Percentiles rank a stretch among this genome's conserved stretches.
phyloP scores from a whole-genome alignment of 2,113 vertebrate species.

The Craseonycteris thonglongyai region DNA sequence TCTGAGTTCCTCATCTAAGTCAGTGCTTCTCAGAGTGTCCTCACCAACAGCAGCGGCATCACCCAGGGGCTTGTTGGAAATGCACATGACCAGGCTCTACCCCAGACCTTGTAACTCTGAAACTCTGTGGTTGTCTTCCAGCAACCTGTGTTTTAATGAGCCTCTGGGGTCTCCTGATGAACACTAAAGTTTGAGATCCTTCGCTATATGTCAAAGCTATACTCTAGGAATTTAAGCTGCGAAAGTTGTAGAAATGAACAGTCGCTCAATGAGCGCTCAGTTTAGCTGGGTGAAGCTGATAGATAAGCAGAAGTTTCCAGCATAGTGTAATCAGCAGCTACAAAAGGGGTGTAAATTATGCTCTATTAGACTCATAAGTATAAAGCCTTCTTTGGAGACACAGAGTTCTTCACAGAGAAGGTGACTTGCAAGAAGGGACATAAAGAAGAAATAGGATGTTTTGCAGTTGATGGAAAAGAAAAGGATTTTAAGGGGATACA shows the following conservation, averaged over 20 bases:
- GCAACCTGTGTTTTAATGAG: neutral
- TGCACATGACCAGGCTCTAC: neutral
- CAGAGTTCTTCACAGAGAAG: neutral
- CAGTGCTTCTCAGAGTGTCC: neutral
- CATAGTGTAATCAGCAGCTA: neutral
- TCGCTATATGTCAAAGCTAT: neutral
- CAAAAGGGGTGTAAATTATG: neutral
- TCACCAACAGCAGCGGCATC: neutral
- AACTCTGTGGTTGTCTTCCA: neutral
- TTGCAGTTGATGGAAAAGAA: neutral
- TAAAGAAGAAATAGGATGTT: neutral
- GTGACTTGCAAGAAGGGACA: neutral
- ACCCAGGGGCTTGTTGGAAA: neutral
- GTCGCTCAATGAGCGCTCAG: neutral
- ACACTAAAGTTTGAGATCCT: neutral
- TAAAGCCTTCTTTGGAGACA: neutral
- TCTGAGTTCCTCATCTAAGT: neutral
- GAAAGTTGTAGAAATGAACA: neutral
- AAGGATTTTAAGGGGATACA: neutral
- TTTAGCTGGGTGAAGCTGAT: neutral
- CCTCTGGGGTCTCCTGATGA: neutral
- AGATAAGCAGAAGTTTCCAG: neutral
- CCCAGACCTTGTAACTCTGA: neutral
- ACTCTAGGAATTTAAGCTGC: neutral
- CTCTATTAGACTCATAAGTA: neutral